Evolutionary conservation across 2,113 vertebrate genomes (phyloP).

Genomic region (Piprites chloris): DNA sequence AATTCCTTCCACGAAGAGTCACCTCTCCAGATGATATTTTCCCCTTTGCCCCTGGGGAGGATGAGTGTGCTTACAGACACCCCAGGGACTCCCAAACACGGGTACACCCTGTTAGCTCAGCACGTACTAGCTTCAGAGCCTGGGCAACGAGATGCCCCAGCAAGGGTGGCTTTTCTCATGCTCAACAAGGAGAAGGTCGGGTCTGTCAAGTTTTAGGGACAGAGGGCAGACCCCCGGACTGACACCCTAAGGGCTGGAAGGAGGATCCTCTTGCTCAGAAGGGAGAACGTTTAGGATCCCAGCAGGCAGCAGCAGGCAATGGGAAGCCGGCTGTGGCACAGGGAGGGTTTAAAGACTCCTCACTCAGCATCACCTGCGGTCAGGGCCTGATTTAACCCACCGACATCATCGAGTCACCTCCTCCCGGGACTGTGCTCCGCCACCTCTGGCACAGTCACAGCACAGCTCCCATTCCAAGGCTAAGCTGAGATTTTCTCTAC

Average conservation of each 20-base stretch:
- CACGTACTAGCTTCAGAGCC: background rate
- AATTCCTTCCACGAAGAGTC: background rate
- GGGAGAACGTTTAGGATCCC: background rate
- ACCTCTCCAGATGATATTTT: background rate
- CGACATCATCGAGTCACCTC: accelerated
- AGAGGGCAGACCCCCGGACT: background rate
- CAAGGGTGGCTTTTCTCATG: background rate
- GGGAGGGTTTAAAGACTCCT: background rate
- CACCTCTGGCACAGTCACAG: background rate
- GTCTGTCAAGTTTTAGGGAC: background rate
- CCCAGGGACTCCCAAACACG: background rate
- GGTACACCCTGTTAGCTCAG: accelerated
- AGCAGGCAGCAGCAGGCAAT: background rate
- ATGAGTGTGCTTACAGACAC: background rate
- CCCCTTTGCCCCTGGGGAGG: background rate
- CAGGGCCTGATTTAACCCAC: background rate
- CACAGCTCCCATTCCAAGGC: background rate
- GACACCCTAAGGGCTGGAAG: background rate
- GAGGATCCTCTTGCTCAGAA: background rate
- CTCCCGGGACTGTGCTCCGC: accelerated
- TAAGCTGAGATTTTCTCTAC: background rate
- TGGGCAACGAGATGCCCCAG: background rate
- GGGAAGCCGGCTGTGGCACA: background rate
- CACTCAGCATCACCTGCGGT: background rate
- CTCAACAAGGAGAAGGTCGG: background rate